phyloP scores from a whole-genome alignment of 2,797 vertebrate species.

The Lithobates pipiens region DNA sequence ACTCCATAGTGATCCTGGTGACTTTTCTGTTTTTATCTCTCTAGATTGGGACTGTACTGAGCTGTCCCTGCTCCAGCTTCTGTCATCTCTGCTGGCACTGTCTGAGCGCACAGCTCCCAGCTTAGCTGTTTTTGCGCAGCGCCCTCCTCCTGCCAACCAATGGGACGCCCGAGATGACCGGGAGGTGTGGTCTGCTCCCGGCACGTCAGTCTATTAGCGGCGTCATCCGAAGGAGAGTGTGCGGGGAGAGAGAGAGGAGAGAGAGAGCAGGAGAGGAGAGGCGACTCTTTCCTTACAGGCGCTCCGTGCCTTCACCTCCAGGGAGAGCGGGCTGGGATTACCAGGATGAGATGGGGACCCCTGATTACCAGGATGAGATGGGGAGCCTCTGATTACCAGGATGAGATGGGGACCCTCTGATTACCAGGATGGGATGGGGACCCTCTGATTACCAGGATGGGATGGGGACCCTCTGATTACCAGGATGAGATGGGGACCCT shows the following conservation, averaged over 20 bases:
- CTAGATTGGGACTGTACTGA: slow-evolving; percentile 19
- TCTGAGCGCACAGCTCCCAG: slow-evolving; percentile 85
- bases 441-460: too few species aligned
- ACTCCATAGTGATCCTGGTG: slow-evolving; percentile 22
- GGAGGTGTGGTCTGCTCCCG: slow-evolving; percentile 63
- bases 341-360: too few species aligned
- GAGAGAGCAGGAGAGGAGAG: neutral
- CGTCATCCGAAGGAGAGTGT: neutral
- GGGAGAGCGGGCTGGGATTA: neutral
- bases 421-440: too few species aligned
- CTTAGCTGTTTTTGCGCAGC: slow-evolving; percentile 87
- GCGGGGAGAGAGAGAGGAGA: neutral
- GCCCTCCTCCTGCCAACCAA: slow-evolving; percentile 83
- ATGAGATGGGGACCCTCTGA: too few species aligned
- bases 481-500: too few species aligned
- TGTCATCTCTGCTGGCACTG: slow-evolving; percentile 80
- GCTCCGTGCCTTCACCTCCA: slow-evolving; percentile 16
- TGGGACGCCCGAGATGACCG: slow-evolving; percentile 66
- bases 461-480: too few species aligned
- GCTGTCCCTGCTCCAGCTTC: slow-evolving; percentile 67
- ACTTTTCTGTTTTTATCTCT: slow-evolving; percentile 54
- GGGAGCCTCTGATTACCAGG: too few species aligned
- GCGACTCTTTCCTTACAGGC: neutral
- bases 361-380: too few species aligned
- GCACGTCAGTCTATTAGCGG: slow-evolving; percentile 63